phyloP scores from a whole-genome alignment of 2,888 invertebrate species.

The Vesta saturnalis region DNA sequence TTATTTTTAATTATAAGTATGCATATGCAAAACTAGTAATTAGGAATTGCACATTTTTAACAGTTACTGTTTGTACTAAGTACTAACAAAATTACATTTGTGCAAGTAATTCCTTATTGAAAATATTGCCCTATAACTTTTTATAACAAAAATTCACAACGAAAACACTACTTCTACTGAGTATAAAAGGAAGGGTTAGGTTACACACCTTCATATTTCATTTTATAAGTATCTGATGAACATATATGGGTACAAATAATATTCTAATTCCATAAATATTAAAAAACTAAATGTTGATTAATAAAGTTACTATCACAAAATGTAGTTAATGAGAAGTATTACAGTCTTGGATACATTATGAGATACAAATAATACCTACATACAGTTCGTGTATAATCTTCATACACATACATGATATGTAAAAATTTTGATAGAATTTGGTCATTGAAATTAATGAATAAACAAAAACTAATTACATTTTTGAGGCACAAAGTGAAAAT shows the following conservation, averaged over 20 bases:
- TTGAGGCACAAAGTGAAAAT: constrained; percentile 26
- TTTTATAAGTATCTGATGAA: no score
- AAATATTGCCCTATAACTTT: background rate
- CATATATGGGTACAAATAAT: no score
- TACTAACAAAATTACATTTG: constrained; percentile 12
- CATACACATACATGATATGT: constrained; percentile 2
- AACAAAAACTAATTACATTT: background rate
- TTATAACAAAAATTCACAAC: background rate
- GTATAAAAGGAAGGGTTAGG: no score
- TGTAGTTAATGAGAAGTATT: background rate
- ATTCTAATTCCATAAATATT: constrained; percentile 6
- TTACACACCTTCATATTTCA: no score
- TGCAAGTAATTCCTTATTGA: background rate
- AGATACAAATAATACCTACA: background rate
- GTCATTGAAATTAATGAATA: background rate
- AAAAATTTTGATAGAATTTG: constrained; percentile 2
- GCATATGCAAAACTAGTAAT: background rate
- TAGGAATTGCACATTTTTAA: constrained; percentile 12
- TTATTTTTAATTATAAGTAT: background rate
- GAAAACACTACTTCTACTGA: no score
- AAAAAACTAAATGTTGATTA: background rate
- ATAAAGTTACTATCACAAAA: constrained; percentile 9
- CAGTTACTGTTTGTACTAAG: constrained; percentile 9
- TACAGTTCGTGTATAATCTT: constrained; percentile 2
- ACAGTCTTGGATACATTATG: constrained; percentile 10